These are phyloP conservation scores for Mythimna ferrago DNA, from an alignment of 2,888 invertebrate genomes.

Conservation along the genomic window DNA sequence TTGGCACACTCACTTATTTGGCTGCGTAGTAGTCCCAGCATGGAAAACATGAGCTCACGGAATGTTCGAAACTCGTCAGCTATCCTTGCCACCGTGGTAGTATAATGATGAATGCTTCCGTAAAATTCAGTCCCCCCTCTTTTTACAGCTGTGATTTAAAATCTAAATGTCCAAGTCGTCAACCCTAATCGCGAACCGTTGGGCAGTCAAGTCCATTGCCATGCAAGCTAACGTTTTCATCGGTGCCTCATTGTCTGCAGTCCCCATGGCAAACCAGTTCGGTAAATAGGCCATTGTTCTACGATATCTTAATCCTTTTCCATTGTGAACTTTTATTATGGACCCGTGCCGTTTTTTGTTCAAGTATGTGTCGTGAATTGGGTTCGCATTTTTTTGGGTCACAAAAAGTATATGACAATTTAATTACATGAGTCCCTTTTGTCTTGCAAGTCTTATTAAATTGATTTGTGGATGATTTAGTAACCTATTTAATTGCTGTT, in stretches of 20 bases:
- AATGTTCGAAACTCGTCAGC: no score
- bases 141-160: no score
- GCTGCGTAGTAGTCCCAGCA: no score
- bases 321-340: slow-evolving; percentile 51
- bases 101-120: no score
- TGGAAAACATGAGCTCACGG: no score
- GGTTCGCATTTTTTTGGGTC: not conserved
- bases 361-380: slow-evolving; percentile 18
- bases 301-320: slow-evolving; percentile 65
- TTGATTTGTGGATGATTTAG: not conserved
- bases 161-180: not conserved
- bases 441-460: not conserved
- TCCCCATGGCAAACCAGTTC: slow-evolving; percentile 62
- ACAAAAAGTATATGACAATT: not conserved
- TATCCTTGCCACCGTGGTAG: no score
- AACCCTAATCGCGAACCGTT: slow-evolving; percentile 54
- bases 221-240: slow-evolving; percentile 62
- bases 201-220: slow-evolving; percentile 57
- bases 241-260: slow-evolving; percentile 67
- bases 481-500: no score
- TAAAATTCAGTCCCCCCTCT: no score
- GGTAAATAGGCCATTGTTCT: slow-evolving; percentile 70
- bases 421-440: not conserved
- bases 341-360: slow-evolving; percentile 33
- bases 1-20: no score